phyloP scores from a whole-genome alignment of 2,797 vertebrate genomes.

The Gymnothorax reevesii region DNA sequence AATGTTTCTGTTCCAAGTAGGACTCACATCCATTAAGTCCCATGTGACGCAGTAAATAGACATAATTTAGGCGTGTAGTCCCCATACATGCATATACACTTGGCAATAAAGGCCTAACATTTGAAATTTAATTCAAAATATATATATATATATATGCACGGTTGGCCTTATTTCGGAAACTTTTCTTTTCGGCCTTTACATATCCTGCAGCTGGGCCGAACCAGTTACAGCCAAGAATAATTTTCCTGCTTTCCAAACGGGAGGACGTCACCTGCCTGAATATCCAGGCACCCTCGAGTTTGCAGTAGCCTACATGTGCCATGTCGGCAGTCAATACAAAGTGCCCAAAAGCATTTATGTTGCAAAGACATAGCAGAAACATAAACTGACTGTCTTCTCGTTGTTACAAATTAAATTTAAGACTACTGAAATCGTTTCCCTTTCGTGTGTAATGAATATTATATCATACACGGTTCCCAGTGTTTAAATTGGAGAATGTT shows the following conservation, averaged over 20 bases:
- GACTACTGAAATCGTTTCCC: slow-evolving; percentile 49
- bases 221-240: not conserved
- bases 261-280: not conserved
- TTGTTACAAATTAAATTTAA: slow-evolving; percentile 60
- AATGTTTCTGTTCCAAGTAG: not conserved
- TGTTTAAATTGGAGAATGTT: slow-evolving; percentile 46
- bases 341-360: slow-evolving; percentile 44
- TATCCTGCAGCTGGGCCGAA: not conserved
- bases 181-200: not conserved
- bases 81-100: slow-evolving; percentile 24
- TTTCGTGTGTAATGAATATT: slow-evolving; percentile 56
- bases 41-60: not conserved
- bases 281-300: not conserved
- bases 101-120: not conserved
- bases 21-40: not conserved
- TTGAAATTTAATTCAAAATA: not conserved
- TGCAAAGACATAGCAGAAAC: slow-evolving; percentile 46
- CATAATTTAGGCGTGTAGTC: not conserved
- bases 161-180: not conserved
- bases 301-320: slow-evolving; percentile 34
- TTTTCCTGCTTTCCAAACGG: not conserved
- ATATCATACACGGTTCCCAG: slow-evolving; percentile 51
- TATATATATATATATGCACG: not conserved
- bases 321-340: slow-evolving; percentile 36
- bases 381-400: slow-evolving; percentile 56